Evolutionary conservation across 2,888 invertebrate species (phyloP).

Genomic region (Drosophila recens): DNA sequence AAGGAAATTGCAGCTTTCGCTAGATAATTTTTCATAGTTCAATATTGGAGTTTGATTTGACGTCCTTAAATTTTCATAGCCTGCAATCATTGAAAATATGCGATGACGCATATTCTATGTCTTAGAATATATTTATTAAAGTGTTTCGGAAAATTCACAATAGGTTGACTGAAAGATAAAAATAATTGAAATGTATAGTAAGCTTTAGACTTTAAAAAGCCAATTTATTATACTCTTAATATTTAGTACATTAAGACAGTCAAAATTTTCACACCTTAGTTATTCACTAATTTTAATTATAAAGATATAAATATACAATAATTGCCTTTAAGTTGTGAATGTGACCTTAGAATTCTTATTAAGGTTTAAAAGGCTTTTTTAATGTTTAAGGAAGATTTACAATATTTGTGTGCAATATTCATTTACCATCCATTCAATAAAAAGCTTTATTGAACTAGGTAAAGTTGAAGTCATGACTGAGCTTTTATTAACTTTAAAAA

Average conservation of each 20-base stretch:
- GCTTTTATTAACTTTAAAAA: neutral
- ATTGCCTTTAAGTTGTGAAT: neutral
- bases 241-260: too few relatives aligned
- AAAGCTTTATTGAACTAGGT: neutral
- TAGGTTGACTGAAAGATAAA: neutral
- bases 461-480: neutral
- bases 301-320: neutral
- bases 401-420: slow-evolving; percentile 4
- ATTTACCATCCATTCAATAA: neutral
- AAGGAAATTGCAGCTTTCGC: slow-evolving; percentile 1
- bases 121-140: neutral
- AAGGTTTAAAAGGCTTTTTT: neutral
- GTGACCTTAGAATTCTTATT: neutral
- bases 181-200: too few relatives aligned
- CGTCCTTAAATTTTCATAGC: neutral
- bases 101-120: neutral
- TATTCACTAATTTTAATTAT: neutral
- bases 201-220: too few relatives aligned
- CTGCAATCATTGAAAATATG: neutral
- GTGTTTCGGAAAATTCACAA: neutral
- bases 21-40: neutral
- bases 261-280: too few relatives aligned
- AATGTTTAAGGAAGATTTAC: slow-evolving; percentile 6
- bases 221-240: too few relatives aligned
- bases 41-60: slow-evolving; percentile 12